phyloP scores from a whole-genome alignment of 1,140 invertebrate species.

The Sweltsa coloradensis region DNA sequence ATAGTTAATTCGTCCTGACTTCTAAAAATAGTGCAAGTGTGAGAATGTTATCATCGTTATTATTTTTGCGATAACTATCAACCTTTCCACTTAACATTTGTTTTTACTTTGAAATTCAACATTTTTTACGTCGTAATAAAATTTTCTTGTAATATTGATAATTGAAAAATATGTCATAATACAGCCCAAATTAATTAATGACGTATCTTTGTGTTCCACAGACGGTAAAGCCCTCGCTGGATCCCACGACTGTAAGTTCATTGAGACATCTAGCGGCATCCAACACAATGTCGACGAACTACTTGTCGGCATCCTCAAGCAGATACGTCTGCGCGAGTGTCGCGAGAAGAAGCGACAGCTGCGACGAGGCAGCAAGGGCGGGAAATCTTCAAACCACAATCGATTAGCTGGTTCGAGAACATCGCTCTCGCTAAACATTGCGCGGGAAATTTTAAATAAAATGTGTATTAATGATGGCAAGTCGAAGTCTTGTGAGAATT shows the following conservation, averaged over 20 bases:
- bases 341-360: slow-evolving; percentile 48
- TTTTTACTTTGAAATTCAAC: too few relatives aligned
- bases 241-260: slow-evolving; percentile 82
- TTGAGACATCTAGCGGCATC: slow-evolving; percentile 81
- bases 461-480: slow-evolving; percentile 77
- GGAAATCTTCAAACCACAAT: slow-evolving; percentile 26
- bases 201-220: slow-evolving; percentile 37
- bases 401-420: slow-evolving; percentile 52
- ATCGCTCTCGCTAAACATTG: slow-evolving; percentile 59
- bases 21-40: too few relatives aligned
- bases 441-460: slow-evolving; percentile 68
- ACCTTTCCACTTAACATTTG: too few relatives aligned
- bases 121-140: too few relatives aligned
- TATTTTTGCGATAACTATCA: too few relatives aligned
- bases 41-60: too few relatives aligned
- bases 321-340: slow-evolving; percentile 63
- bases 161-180: too few relatives aligned
- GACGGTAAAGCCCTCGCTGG: slow-evolving; percentile 76
- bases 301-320: slow-evolving; percentile 74
- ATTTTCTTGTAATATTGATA: too few relatives aligned
- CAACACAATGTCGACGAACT: slow-evolving; percentile 87
- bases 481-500: slow-evolving; percentile 83
- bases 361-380: slow-evolving; percentile 27
- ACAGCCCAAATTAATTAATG: too few relatives aligned
- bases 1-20: too few relatives aligned